A percentile compares a stretch with the other conserved stretches of the same genome.
Conservation (phyloP, 2,113 vertebrate genomes). For the Nyctibius bracteatus region DNA sequence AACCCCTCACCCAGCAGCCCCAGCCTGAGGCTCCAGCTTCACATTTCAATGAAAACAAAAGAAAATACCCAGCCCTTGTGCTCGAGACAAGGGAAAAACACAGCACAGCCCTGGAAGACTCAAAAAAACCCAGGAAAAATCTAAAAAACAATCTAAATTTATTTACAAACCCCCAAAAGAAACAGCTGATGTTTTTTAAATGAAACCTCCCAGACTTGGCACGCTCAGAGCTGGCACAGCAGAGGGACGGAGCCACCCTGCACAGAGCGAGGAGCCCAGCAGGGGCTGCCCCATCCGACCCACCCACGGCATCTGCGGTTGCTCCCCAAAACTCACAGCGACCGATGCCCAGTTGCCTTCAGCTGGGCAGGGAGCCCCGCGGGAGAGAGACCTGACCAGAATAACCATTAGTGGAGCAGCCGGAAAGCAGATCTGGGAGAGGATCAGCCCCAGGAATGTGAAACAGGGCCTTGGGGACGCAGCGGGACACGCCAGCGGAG, state of each 20-base stretch:
- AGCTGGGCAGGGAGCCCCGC: rapidly evolving
- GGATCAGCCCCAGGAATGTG: background rate
- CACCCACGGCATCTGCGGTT: rapidly evolving
- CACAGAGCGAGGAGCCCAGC: background rate
- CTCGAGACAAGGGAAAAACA: background rate
- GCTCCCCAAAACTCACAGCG: background rate
- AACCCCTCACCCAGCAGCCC: background rate
- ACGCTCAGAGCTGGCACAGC: rapidly evolving
- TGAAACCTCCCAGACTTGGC: too few relatives aligned
- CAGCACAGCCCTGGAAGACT: background rate
- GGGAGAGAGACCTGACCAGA: background rate
- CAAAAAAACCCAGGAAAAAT: too few relatives aligned
- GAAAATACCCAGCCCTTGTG: background rate
- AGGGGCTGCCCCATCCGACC: background rate
- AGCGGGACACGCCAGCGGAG: background rate
- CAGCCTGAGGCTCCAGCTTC: background rate
- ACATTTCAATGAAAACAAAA: background rate
- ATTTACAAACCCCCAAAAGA: background rate
- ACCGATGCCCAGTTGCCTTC: rapidly evolving
- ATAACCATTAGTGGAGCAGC: constrained; percentile 1
- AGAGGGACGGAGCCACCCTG: rapidly evolving
- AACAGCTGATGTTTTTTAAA: background rate
- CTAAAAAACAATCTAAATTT: background rate
- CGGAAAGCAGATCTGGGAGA: constrained; percentile 10
- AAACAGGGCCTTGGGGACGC: background rate